Evolutionary conservation across 2,113 vertebrate genomes (phyloP), one percentile per base, ranked within the genome.

Genomic region (Malaclemys terrapin): DNA sequence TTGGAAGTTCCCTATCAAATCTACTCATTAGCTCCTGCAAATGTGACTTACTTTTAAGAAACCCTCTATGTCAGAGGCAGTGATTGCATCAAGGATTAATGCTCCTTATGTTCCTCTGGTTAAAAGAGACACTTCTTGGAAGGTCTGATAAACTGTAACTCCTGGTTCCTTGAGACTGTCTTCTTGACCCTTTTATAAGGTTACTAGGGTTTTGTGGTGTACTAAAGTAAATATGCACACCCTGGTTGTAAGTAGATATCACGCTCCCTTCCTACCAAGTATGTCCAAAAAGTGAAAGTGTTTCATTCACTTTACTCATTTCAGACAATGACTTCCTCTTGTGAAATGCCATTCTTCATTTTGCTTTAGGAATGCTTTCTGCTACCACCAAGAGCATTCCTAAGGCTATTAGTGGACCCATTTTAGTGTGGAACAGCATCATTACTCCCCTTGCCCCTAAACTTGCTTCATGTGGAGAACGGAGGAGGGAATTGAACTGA

Each of bases 41-140:
- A 59, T 92, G 49, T 31, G 84, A 14, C 42, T 54, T 85, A 20
- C 29, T 14, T 31, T 80, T 90, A 94, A 91, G 84, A 82, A 95
- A 27, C 24, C 82, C 87, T 88, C 91, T 35, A 75, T 93, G 38
- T 69, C 94, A 93, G 80, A 12, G 38, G 42, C 89, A 93, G 82
- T 92, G 95, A 93, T 95, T 88, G 65, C 91, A 91, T 82, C 92
- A 94, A 94, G 84, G 82, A 83, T 80, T 59, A 80, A 94, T 22
- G n/a, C 35, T 87, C 93, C 87, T 94, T 65, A 80, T 93, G 85
- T 89, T 80, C 31, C 1, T 87, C 95, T 65, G 85, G 57, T 29
- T 94, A 96, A 93, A 94, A 93, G 50, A 45, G 14, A 9, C 78
- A 53, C 25, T 53, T 92, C 9, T 75, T 93, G 87, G 57, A 94